Conservation (phyloP, 2,888 invertebrate species). For the Papilio elwesi region DNA sequence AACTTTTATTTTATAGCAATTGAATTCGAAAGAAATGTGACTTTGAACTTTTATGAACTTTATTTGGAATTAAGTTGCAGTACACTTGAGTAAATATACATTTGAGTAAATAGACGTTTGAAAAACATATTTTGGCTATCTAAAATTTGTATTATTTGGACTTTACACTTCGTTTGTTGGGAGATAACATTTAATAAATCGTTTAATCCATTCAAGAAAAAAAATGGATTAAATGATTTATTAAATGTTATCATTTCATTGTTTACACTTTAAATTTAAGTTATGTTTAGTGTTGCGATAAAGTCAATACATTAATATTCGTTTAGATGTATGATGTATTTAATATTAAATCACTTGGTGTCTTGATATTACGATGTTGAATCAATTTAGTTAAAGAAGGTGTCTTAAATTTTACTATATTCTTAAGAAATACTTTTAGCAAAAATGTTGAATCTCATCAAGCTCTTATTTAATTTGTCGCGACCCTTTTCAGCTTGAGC, state of each 20-base stretch:
- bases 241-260: too few relatives aligned
- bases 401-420: conserved; percentile 20
- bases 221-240: too few relatives aligned
- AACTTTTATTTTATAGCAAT: conserved; percentile 12
- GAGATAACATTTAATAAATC: too few relatives aligned
- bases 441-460: conserved; percentile 35
- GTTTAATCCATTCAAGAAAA: too few relatives aligned
- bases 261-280: too few relatives aligned
- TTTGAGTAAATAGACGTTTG: background rate
- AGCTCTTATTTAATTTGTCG: conserved; percentile 34
- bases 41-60: conserved; percentile 13
- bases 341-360: background rate
- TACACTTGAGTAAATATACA: background rate
- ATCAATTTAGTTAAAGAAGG: conserved; percentile 21
- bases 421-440: conserved; percentile 23
- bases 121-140: conserved; percentile 13
- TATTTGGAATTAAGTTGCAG: background rate
- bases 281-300: too few relatives aligned
- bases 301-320: too few relatives aligned
- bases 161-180: too few relatives aligned
- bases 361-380: conserved; percentile 14
- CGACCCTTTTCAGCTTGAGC: conserved; percentile 32
- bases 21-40: conserved; percentile 18
- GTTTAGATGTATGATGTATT: background rate
- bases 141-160: background rate